Evolutionary conservation across 1,140 invertebrate species (phyloP).

Genomic region (Diorhabda elongata): DNA sequence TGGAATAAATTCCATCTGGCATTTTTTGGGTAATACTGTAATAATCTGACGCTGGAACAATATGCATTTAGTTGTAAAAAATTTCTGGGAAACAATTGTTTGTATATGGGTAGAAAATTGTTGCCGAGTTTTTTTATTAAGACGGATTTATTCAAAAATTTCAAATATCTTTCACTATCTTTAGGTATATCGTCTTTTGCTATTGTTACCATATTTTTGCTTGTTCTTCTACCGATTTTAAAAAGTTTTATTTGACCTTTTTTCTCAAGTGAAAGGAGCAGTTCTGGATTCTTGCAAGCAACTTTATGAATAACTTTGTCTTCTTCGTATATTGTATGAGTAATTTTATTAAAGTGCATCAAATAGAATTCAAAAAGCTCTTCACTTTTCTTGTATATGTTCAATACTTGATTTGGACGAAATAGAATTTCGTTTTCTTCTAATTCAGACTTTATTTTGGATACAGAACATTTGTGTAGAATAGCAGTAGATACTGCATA

Average conservation of each 20-base stretch:
- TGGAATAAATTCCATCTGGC: conserved; percentile 11
- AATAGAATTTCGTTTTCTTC: conserved; percentile 7
- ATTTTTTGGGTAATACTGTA: conserved; percentile 9
- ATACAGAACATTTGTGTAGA: conserved; percentile 15
- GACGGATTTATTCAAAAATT: conserved; percentile 8
- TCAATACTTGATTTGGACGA: conserved; percentile 10
- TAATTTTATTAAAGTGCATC: background rate
- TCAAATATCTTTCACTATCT: background rate
- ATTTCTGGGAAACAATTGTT: conserved; percentile 6
- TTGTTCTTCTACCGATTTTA: conserved; percentile 15
- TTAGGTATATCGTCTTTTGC: conserved; percentile 17
- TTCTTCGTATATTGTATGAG: background rate
- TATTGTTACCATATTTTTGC: conserved; percentile 13
- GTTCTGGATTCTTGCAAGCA: conserved; percentile 12
- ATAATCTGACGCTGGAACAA: background rate
- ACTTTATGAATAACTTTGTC: conserved; percentile 16
- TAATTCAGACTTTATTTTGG: conserved; percentile 17
- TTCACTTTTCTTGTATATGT: conserved; percentile 21
- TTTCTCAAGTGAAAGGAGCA: conserved; percentile 8
- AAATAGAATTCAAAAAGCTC: conserved; percentile 20
- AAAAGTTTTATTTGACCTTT: background rate
- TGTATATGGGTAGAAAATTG: conserved; percentile 6
- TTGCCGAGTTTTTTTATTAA: conserved; percentile 7
- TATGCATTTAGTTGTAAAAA: background rate
- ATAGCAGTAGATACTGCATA: conserved; percentile 13